Conservation (phyloP, 2,113 vertebrate species). For the Chloroceryle aenea region DNA sequence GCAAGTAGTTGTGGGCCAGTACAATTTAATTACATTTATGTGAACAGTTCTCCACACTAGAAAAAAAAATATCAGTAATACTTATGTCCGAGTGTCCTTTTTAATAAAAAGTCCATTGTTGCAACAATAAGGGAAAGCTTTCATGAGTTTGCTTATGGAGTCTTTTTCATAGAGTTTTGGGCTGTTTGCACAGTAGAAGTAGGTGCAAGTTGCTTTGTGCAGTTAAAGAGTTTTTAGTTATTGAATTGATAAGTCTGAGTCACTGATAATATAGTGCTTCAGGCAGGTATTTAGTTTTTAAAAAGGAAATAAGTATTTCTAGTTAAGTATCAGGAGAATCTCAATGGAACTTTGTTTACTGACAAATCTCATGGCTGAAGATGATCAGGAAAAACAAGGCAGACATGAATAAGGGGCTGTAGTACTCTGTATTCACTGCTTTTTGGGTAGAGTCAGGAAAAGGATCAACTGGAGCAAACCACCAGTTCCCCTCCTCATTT, state of each 20-base stretch:
- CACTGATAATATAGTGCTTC: not conserved
- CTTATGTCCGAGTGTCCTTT: not conserved
- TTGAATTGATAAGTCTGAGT: not conserved
- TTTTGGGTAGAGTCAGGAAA: not conserved
- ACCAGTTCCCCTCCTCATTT: not conserved
- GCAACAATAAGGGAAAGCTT: not conserved
- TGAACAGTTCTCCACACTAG: not conserved
- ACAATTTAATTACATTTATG: not conserved
- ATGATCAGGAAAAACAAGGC: fast-evolving
- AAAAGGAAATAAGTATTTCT: not conserved
- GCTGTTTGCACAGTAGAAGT: not conserved
- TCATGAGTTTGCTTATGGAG: not conserved
- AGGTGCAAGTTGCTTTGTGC: not conserved
- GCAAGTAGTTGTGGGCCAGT: not conserved
- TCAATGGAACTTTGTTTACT: not conserved
- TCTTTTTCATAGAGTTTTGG: not conserved
- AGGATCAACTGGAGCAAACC: not conserved
- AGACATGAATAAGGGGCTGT: not conserved
- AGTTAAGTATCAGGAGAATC: not conserved
- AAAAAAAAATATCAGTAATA: not conserved
- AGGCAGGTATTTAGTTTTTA: not conserved
- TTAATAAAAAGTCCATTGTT: not conserved
- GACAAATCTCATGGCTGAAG: not conserved
- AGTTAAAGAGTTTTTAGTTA: not conserved
- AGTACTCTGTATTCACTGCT: not conserved